Conservation (phyloP, 2,113 vertebrate genomes). For the Prunella himalayana region DNA sequence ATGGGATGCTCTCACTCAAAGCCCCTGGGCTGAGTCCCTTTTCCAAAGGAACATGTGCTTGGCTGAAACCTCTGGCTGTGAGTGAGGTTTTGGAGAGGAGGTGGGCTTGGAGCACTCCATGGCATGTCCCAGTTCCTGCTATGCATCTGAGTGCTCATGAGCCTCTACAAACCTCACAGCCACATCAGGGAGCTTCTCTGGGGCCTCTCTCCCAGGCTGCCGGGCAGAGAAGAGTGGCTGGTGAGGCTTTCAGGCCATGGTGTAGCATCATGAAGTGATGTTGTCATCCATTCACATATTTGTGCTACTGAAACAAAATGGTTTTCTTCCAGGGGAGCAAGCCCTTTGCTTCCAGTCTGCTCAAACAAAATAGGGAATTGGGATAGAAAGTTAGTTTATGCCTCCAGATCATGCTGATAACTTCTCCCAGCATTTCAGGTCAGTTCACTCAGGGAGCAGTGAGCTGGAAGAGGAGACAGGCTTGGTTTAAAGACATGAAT, state of each 20-base stretch:
- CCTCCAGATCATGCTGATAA: not conserved
- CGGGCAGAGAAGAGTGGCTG: not conserved
- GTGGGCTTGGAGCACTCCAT: not conserved
- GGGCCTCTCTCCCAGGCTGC: not conserved
- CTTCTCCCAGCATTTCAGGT: not conserved
- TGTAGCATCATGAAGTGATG: not conserved
- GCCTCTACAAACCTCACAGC: not conserved
- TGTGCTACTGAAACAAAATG: not conserved
- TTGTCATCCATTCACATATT: not conserved
- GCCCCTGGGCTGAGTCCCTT: rapidly evolving
- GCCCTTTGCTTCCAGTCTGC: not conserved
- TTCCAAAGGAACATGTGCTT: not conserved
- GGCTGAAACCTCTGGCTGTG: not conserved
- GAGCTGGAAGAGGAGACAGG: not conserved
- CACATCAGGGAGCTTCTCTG: not conserved
- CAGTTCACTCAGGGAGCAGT: not conserved
- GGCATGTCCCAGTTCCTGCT: not conserved
- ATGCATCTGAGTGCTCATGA: rapidly evolving
- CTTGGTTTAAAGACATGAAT: not conserved
- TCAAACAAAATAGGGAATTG: not conserved
- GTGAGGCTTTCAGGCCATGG: not conserved
- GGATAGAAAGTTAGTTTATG: not conserved
- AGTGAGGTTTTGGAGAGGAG: not conserved
- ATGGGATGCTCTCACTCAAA: rapidly evolving
- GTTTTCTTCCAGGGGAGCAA: not conserved